phyloP scores from a whole-genome alignment of 2,113 vertebrate genomes.

The Butorides virescens region DNA sequence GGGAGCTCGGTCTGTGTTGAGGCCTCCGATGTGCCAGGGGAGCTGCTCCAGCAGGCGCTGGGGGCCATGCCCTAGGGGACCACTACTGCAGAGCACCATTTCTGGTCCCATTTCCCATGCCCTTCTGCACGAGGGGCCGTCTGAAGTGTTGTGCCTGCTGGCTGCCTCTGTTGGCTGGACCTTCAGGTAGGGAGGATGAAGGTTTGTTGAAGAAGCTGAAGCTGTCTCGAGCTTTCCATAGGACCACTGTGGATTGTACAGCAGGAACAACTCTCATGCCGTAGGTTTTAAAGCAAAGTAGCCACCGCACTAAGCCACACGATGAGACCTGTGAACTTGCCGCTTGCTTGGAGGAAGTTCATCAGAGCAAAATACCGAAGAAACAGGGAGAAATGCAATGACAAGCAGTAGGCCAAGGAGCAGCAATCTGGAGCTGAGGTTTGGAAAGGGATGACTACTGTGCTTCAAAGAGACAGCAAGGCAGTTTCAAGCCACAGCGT shows the following conservation, averaged over 20 bases:
- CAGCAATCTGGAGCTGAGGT: not conserved
- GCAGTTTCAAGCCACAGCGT: not conserved
- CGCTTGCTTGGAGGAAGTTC: not conserved
- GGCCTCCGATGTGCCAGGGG: accelerated
- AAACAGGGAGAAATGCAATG: not conserved
- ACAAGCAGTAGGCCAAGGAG: not conserved
- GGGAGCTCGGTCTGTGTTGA: not conserved
- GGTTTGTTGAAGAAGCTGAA: not conserved
- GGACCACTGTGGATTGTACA: not conserved
- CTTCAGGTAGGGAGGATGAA: not conserved
- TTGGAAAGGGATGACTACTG: not conserved
- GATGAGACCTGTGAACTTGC: not conserved
- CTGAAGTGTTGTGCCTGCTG: not conserved
- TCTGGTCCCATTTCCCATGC: not conserved
- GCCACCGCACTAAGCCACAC: not conserved
- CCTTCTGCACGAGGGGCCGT: not conserved
- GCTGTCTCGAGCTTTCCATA: not conserved
- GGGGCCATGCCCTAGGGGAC: not conserved
- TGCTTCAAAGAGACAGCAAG: not conserved
- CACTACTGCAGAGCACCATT: not conserved
- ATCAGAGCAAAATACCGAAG: not conserved
- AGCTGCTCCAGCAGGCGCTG: not conserved
- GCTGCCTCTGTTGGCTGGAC: not conserved
- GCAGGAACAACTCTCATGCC: not conserved
- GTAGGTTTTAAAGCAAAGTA: not conserved